Percentiles rank a stretch among this genome's conserved stretches.
These are phyloP conservation scores for Zaprionus vittiger DNA, from an alignment of 1,140 invertebrate genomes.

Conservation along the genomic window DNA sequence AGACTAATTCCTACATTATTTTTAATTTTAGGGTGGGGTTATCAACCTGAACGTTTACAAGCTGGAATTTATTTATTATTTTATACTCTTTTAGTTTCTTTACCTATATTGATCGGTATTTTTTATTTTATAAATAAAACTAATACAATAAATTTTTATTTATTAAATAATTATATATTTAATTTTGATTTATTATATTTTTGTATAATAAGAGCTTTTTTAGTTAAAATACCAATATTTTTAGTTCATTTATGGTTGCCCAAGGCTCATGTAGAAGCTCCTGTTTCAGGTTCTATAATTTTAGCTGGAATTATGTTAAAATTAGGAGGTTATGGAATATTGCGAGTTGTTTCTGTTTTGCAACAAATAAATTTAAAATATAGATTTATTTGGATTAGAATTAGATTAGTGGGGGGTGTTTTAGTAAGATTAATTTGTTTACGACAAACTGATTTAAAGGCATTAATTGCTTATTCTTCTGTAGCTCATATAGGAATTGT, in stretches of 20 bases:
- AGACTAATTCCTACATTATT: slow-evolving; percentile 84
- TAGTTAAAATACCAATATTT: slow-evolving; percentile 90
- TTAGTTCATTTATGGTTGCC: slow-evolving; percentile 89
- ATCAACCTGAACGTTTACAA: no score
- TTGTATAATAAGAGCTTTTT: slow-evolving; percentile 87
- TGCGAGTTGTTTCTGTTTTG: slow-evolving; percentile 85
- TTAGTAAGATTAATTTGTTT: slow-evolving; percentile 87
- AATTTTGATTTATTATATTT: slow-evolving; percentile 85
- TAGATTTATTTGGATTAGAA: slow-evolving; percentile 83
- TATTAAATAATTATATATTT: slow-evolving; percentile 84
- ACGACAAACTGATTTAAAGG: slow-evolving; percentile 84
- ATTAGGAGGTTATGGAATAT: slow-evolving; percentile 88
- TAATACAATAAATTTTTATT: slow-evolving; percentile 85
- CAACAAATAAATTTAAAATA: slow-evolving; percentile 84
- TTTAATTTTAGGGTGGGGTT: no score
- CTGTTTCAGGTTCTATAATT: slow-evolving; percentile 88
- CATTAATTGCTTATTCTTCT: slow-evolving; percentile 61
- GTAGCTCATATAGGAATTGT: slow-evolving; percentile 60
- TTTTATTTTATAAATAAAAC: slow-evolving; percentile 85
- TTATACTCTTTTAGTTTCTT: slow-evolving; percentile 87
- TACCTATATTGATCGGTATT: slow-evolving; percentile 86
- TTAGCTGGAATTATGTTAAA: slow-evolving; percentile 89
- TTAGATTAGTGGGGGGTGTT: slow-evolving; percentile 86
- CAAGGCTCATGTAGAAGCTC: slow-evolving; percentile 90
- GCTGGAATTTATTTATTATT: slow-evolving; percentile 86